Base-by-base conservation (phyloP, 2,797 vertebrate species). In the Sebastes hubbsi region DNA sequence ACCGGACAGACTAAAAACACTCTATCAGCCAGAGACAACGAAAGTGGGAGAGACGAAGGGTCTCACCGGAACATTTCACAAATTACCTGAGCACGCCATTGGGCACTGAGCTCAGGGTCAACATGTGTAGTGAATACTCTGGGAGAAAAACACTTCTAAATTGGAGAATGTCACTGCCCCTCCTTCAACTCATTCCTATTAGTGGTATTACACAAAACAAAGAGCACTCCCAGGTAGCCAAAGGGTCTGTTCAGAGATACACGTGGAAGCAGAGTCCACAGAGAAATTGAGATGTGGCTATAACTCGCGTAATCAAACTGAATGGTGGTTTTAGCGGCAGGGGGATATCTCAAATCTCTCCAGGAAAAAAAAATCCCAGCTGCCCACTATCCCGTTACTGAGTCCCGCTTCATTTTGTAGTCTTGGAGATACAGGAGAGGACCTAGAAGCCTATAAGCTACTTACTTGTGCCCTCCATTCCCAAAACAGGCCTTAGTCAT, bases 401-500 rank as follows among this genome's bases (percentile, higher is more conserved):
- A 91, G 66, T 91, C 80, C 77, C 70, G 77, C 70, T 90, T 89
- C 76, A 88, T 90, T 86, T 90, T 93, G 80, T 90, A 89, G 90
- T 92, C 87, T 92, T 92, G 85, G 82, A 93, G 90, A 92, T 87
- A 91, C 86, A 92, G 83, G 84, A 94, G 88, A 92, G 90, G 85
- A 92, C 88, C 90, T 89, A 92, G 77, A 94, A 92, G 89, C 90
- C 91, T 90, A 92, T 93, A 93, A 95, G 89, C 90, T 91, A 94
- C 88, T 93, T 93, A 92, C 84, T 89, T 80, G 90, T 95, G 91
- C 94, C 89, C 91, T 92, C 92, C 83, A 86, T 91, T 92, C 88
- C 89, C 80, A 91, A 95, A 95, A 92, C 93, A 95, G 95, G 96
- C 96, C 96, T 96, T 96, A 96, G 92, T 95, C 94, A 95, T 95